Evolutionary conservation across 2,888 invertebrate genomes (phyloP), one percentile per base, ranked within the genome.

Genomic region (Stegophylla sp.): DNA sequence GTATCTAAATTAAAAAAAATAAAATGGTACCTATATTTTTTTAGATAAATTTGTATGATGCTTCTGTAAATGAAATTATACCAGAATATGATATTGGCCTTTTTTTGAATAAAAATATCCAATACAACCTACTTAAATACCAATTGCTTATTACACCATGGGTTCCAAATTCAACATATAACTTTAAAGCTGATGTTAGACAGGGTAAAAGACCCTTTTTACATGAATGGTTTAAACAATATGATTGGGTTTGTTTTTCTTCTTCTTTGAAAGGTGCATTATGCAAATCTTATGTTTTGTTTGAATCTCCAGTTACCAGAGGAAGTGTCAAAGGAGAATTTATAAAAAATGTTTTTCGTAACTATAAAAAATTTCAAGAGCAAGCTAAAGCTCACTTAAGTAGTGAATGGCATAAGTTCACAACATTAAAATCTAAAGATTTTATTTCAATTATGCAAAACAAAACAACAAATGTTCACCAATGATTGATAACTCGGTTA

Each of bases 241-340:
- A 72, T 56, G 28, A 56, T 56, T 72, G 72, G 72, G 13, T 53
- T 41, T 34, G 43, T 56, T 72, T 53, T 59, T 56, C 41, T 43
- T 43, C 56, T 43, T 15, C 1, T 56, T 72, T 72, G 43, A 53
- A 71, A 71, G 71, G 71, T 20, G 28, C 71, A 34, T 71, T 71
- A 3, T 71, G 71, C 2, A 71, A 71, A 51, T 56, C 13, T 34
- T 71, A 28, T 71, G 43, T 71, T 9, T 3, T 71, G 3, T 51
- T 71, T 71, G 28, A 41, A 34, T 56, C 71, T 17, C 28, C 28
- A 71, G 1, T 41, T 20, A 41, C 12, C 0, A 56, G 26, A 43
- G 53, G 34, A 3, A 51, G 56, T 34, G 10, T 34, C 2, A 28
- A 71, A 51, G 53, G 53, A 20, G 28, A 17, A 53, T 71, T 71